Evolutionary conservation across 2,888 invertebrate species (phyloP), one percentile per base, ranked within the genome.

Genomic region (Harpagoxenus sublaevis): DNA sequence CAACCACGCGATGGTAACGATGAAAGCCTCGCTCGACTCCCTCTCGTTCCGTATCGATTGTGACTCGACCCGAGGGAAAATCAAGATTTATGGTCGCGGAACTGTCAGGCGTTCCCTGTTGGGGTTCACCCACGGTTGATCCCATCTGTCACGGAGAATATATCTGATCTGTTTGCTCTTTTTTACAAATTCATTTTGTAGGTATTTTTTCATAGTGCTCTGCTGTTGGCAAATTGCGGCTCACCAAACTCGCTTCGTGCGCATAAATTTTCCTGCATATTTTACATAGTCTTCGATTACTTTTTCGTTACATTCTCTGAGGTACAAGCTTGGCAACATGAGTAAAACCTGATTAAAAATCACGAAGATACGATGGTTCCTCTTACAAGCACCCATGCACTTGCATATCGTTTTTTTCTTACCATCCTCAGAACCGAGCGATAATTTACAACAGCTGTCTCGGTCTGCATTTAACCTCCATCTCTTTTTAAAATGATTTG

Each of bases 41-140:
- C 88, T 88, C 65, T 88, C 82, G 62, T 51, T 57, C 35, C 65
- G 79, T 70, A 86, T 78, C 81, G 88, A 85, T 81, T 88, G 65
- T 57, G 60, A 86, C 62, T 63, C 83, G 70, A 68, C 87, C 73
- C 88, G 45, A 18, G 88, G 81, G 85, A 81, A 73, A 68, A 87
- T 85, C 78, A 87, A 87, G 87, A 89, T 89, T 88, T 88, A 88
- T 87, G 87, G 84, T 23, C 48, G 60, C 31, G 57, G 23, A 71
- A 75, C 84, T 85, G 84, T 83, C 75, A 78, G 63, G 68, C 66
- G 77, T 66, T 65, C 78, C 62, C 89, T 78, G 35, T 63, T 60
- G 84, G 74, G 81, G 74, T 75, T 87, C 79, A 84, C 62, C 65
- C 57, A 51, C 55, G 68, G 87, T 73, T 83, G 79, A 75, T 85